Conservation (phyloP, 2,113 vertebrate species). For the Herpetotheres cachinnans region DNA sequence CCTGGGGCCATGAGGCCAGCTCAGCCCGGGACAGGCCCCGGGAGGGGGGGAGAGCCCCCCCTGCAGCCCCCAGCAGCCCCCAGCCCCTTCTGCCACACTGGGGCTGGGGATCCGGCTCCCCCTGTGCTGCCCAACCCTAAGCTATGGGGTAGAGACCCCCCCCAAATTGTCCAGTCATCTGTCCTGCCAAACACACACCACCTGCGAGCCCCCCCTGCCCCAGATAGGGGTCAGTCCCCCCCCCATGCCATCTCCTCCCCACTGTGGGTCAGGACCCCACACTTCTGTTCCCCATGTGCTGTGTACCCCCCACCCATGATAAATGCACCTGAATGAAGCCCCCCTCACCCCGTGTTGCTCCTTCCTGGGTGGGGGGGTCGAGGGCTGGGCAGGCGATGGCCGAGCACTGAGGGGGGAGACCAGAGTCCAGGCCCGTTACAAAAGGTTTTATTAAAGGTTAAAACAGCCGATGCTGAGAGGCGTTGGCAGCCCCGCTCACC, state of each 20-base stretch:
- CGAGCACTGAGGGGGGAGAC: neutral
- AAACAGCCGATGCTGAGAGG: constrained; percentile 28
- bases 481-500: neutral
- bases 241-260: neutral
- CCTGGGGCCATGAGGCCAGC: neutral
- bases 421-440: neutral
- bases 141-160: too few relatives aligned
- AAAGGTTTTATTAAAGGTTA: constrained; percentile 58
- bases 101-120: neutral
- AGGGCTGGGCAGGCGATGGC: neutral
- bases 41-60: neutral
- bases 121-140: neutral
- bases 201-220: too few relatives aligned
- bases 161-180: too few relatives aligned
- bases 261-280: neutral
- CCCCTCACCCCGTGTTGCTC: neutral
- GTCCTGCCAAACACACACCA: too few relatives aligned
- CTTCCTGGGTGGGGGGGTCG: neutral
- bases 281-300: neutral
- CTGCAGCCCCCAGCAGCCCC: neutral
- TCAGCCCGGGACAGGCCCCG: neutral
- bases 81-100: neutral
- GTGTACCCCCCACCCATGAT: neutral
- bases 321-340: neutral
- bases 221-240: neutral